phyloP scores from a whole-genome alignment of 2,797 vertebrate genomes.

The Pelochelys cantorii region DNA sequence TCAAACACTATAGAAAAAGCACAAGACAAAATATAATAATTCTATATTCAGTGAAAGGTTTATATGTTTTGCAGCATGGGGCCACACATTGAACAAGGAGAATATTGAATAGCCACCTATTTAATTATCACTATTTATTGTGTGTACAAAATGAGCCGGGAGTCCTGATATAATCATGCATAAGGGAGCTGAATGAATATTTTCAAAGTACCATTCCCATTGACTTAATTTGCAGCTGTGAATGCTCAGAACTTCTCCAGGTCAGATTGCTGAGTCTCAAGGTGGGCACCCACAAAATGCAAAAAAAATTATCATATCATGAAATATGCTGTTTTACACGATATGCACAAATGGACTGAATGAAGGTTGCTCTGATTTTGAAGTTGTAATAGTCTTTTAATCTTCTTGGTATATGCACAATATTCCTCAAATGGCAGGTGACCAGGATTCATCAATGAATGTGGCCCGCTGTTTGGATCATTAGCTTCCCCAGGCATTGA shows the following conservation, averaged over 20 bases:
- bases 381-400: neutral
- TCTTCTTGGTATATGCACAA: too few species aligned
- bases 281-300: neutral
- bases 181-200: neutral
- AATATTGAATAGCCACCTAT: neutral
- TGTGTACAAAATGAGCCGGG: neutral
- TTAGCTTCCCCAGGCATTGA: too few species aligned
- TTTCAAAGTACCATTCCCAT: neutral
- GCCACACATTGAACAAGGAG: neutral
- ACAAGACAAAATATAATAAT: neutral
- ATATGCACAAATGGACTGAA: neutral
- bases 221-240: neutral
- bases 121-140: neutral
- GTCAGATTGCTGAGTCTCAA: neutral
- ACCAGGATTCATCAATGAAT: too few species aligned
- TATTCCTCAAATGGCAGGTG: too few species aligned
- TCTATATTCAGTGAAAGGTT: accelerated
- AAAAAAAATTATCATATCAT: neutral
- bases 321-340: neutral
- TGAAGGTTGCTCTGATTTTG: neutral
- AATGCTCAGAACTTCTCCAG: neutral
- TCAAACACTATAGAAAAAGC: neutral
- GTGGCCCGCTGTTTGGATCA: too few species aligned
- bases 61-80: neutral
- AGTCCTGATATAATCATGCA: neutral